Conservation (phyloP, 2,797 vertebrate species). For the Pampus argenteus region DNA sequence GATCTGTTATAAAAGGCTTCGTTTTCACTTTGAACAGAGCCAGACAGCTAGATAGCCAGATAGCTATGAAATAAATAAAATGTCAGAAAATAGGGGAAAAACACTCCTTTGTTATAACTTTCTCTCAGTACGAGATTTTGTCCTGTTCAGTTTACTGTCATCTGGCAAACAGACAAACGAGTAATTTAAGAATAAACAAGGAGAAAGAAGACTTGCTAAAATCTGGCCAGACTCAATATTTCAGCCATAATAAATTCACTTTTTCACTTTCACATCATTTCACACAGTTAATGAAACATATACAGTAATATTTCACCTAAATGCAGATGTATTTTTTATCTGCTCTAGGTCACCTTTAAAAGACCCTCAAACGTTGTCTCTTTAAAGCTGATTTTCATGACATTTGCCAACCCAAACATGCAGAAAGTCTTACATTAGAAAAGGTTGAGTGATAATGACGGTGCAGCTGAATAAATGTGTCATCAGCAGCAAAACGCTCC, state of each 20-base stretch:
- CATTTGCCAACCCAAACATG: constrained; percentile 27
- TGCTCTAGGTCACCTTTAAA: background rate
- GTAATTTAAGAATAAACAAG: background rate
- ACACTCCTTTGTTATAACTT: too few species aligned
- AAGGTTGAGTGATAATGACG: constrained; percentile 36
- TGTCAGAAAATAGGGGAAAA: too few species aligned
- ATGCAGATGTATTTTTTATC: constrained; percentile 14
- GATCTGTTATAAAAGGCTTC: too few species aligned
- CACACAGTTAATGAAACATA: constrained; percentile 28
- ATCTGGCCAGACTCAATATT: constrained; percentile 14
- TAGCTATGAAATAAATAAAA: too few species aligned
- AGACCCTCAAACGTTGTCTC: constrained; percentile 5
- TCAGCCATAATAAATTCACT: constrained; percentile 17
- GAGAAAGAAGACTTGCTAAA: background rate
- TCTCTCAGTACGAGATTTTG: too few species aligned
- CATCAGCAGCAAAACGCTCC: constrained; percentile 17
- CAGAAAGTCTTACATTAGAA: background rate
- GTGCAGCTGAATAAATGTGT: constrained; percentile 23
- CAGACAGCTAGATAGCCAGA: too few species aligned
- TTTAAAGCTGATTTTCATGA: constrained; percentile 23
- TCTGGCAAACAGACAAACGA: background rate
- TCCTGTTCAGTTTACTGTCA: too few species aligned
- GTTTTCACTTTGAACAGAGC: too few species aligned
- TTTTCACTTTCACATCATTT: constrained; percentile 21
- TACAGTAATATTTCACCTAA: constrained; percentile 20